phyloP scores from a whole-genome alignment of 2,888 invertebrate genomes.

The Drosophila gaucha region DNA sequence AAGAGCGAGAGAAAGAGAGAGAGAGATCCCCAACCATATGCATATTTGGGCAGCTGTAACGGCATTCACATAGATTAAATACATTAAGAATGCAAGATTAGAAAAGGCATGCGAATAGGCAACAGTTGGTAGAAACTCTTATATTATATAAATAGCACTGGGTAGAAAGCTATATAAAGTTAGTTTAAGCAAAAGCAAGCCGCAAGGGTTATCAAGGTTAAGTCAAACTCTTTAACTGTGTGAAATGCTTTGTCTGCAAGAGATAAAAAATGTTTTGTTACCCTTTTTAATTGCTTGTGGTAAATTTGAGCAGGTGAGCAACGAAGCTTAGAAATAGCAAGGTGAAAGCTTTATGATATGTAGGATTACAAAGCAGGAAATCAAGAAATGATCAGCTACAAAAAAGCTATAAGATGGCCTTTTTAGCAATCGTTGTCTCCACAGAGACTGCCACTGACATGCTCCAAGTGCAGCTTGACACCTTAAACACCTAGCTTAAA shows the following conservation, averaged over 20 bases:
- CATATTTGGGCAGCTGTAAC: conserved; percentile 67
- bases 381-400: not conserved
- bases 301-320: too few species aligned
- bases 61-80: conserved; percentile 28
- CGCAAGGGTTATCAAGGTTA: conserved; percentile 35
- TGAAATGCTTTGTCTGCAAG: not conserved
- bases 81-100: conserved; percentile 34
- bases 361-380: too few species aligned
- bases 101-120: conserved; percentile 28
- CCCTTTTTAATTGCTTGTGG: not conserved
- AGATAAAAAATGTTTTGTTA: not conserved
- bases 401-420: too few species aligned
- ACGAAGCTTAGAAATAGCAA: too few species aligned
- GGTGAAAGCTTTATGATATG: not conserved
- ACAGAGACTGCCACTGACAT: too few species aligned
- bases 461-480: too few species aligned
- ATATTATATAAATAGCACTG: too few species aligned
- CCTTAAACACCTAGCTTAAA: too few species aligned
- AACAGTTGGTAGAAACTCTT: conserved; percentile 26
- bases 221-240: conserved; percentile 5
- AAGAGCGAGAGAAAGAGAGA: not conserved
- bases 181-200: not conserved
- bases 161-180: not conserved
- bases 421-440: too few species aligned
- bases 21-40: conserved; percentile 19